Conservation (phyloP, 2,888 invertebrate species). For the Atherix ibis region DNA sequence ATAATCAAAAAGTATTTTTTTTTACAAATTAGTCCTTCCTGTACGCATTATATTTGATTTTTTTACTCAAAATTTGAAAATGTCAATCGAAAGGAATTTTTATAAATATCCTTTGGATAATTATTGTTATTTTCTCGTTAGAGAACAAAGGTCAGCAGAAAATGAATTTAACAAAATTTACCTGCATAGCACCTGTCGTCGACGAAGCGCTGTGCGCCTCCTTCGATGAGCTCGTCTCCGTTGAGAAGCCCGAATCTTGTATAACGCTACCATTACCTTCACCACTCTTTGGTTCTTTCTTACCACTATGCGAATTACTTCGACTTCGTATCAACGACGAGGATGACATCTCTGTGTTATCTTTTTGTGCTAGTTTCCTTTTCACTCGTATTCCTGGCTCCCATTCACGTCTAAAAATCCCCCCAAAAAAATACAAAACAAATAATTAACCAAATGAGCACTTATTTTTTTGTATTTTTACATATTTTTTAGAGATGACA, state of each 20-base stretch:
- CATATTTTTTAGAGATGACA: too few species aligned
- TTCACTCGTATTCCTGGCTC: constrained; percentile 67
- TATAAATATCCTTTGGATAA: too few species aligned
- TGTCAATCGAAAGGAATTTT: too few species aligned
- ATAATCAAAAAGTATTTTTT: neutral
- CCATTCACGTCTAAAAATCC: constrained; percentile 48
- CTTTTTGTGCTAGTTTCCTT: constrained; percentile 36
- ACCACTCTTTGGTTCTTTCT: constrained; percentile 45
- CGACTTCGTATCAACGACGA: constrained; percentile 41
- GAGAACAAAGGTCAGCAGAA: too few species aligned
- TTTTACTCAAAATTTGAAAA: too few species aligned
- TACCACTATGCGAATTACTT: constrained; percentile 45
- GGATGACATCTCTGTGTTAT: constrained; percentile 22
- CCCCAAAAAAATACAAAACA: too few species aligned
- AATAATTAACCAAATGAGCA: too few species aligned
- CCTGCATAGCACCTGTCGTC: constrained; percentile 39
- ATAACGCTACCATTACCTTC: constrained; percentile 42
- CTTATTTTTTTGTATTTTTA: too few species aligned
- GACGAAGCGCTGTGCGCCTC: constrained; percentile 61
- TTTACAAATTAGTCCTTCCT: neutral
- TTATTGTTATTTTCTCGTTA: too few species aligned
- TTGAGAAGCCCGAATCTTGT: constrained; percentile 80
- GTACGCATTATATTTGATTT: too few species aligned
- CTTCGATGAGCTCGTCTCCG: constrained; percentile 71
- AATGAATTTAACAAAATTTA: constrained; percentile 13